Percentiles rank a stretch among this genome's conserved stretches.
These are phyloP conservation scores for Nasonia vitripennis DNA, from an alignment of 1,140 invertebrate genomes.

Conservation along the genomic window DNA sequence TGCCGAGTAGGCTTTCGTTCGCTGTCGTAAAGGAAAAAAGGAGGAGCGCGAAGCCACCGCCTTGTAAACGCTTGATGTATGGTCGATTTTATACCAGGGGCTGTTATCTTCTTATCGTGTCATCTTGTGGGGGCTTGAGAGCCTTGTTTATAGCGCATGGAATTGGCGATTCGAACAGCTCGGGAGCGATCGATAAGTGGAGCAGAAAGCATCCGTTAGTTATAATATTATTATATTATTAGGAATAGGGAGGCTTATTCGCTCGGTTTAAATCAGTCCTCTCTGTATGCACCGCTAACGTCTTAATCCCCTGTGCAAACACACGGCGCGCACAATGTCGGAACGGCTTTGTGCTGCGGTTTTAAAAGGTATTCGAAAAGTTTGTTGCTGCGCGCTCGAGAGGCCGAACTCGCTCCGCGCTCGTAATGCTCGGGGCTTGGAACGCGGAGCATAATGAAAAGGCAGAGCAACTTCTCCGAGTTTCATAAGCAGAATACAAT, in stretches of 20 bases:
- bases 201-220: neutral
- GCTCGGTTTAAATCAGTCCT: no score
- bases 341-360: neutral
- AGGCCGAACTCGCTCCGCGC: neutral
- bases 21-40: neutral
- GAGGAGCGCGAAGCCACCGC: neutral
- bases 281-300: no score
- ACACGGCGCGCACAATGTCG: neutral
- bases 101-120: neutral
- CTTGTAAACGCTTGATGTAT: neutral
- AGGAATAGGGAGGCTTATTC: no score
- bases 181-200: neutral
- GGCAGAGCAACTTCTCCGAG: no score
- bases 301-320: slow-evolving; percentile 16
- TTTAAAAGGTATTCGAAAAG: slow-evolving; percentile 34
- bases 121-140: neutral
- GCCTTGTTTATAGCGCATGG: neutral
- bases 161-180: neutral
- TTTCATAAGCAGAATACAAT: no score
- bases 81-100: neutral
- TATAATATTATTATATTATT: no score
- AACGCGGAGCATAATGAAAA: no score
- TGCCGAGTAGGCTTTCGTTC: neutral
- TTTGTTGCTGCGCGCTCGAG: neutral
- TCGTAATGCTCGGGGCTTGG: no score